These are phyloP conservation scores for Phalanger gymnotis DNA, from an alignment of 2,797 vertebrate species.

Conservation along the genomic window DNA sequence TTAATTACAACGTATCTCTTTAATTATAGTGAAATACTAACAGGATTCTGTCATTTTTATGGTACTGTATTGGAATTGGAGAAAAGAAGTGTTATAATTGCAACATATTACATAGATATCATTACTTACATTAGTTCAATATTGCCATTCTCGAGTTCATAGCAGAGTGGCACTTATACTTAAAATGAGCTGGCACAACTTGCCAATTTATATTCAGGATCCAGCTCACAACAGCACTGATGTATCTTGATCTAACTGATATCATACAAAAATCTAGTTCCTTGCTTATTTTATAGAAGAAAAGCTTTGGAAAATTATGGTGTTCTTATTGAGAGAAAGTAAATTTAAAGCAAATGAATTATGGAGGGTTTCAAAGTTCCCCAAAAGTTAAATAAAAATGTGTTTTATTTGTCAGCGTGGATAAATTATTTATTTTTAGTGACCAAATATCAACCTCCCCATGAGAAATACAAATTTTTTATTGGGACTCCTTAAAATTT, in stretches of 20 bases:
- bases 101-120: not conserved
- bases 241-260: not conserved
- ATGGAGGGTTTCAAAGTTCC: too few relatives aligned
- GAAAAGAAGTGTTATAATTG: not conserved
- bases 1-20: not conserved
- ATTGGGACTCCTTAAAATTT: too few relatives aligned
- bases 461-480: too few relatives aligned
- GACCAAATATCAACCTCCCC: too few relatives aligned
- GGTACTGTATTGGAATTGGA: not conserved
- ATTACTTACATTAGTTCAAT: not conserved
- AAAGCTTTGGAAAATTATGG: not conserved
- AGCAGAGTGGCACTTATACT: not conserved
- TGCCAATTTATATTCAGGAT: not conserved
- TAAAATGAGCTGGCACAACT: not conserved
- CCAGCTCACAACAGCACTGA: not conserved
- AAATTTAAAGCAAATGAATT: not conserved
- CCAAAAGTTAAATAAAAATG: too few relatives aligned
- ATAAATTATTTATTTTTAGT: too few relatives aligned
- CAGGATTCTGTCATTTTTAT: not conserved
- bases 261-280: not conserved
- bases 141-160: not conserved
- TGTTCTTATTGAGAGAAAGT: not conserved
- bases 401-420: too few relatives aligned
- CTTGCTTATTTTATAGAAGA: not conserved
- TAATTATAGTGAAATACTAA: not conserved